Evolutionary conservation across 2,797 vertebrate genomes (phyloP), one percentile per base, ranked within the genome.

Genomic region (Ficedula albicollis): DNA sequence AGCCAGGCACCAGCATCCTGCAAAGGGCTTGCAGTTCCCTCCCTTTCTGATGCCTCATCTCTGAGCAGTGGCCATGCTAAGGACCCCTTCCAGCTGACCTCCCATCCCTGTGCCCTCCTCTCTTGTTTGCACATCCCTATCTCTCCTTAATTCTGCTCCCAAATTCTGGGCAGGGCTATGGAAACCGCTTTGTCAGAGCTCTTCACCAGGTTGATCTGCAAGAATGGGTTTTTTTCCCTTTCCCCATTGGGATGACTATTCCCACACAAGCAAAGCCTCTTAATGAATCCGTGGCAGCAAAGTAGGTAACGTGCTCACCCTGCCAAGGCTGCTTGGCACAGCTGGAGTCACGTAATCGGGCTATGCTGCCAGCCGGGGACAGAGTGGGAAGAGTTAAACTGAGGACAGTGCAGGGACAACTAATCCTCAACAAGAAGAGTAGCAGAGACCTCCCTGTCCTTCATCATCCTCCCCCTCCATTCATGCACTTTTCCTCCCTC

Each of bases 311-410:
- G 20, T 26, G 29, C 81, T 96, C 19, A 3, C 91, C 75, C 89
- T 95, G 95, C 96, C 96, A 97, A 97, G 97, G 96, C 96, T 95
- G 90, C 91, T 96, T 97, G 97, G 96, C 97, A 94, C 91, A 93
- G 96, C 93, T 94, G 87, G 88, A 97, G 96, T 97, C 97, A 97
- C 95, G 84, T 96, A 96, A 96, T 93, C 87, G 26, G 90, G 85
- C 94, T 93, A 54, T 36, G 83, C 83, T 95, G 89, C 83, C 85
- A 81, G 82, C 75, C 72, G 16, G 60, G 58, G 69, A 72, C 93
- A 95, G 96, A 68, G 56, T 15, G 7, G 94, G 77, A 95, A 96
- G 95, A 94, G 96, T 96, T 96, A 95, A 97, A 89, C 26, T 90
- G 87, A 80, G 94, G 94, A 96, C 90, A 95, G 96, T 29, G 52